Base-by-base conservation (phyloP, 2,888 invertebrate genomes). In the Acanthococcus lagerstroemiae region DNA sequence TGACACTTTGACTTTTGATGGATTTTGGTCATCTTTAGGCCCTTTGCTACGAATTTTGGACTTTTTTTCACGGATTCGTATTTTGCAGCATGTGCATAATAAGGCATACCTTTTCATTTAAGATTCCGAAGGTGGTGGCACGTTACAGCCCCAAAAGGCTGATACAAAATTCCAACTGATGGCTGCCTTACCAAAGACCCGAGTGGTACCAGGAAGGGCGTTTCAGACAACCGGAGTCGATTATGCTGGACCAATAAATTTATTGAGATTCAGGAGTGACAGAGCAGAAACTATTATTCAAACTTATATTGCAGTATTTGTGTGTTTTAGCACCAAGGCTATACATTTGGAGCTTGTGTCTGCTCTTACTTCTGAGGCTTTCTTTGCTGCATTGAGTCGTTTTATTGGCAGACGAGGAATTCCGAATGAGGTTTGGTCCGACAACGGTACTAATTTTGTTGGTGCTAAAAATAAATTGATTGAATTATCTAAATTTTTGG, bases 161-260 rank as follows among this genome's bases (percentile, higher is more conserved):
- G 17, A 48, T 9, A 19, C 37, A 37, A 9, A 37, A 19, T 15
- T n/a, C 12, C 70, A 71, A 44, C 6, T 70, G 12, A 74, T 73
- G 73, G 73, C 71, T n/a, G 60, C 71, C 48, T 67, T 74, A 52
- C 73, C 74, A 4, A 45, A 21, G 21, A 26, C 25, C 4, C 24
- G 71, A 46, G 69, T 70, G 2, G 60, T 44, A 4, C 68, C 70
- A 27, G 30, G 55, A 5, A 46, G 50, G n/a, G 60, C 69, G 3
- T 70, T 70, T 46, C 30, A 21, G 3, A 45, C 17, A 4, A 37
- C 54, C 4, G 70, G 69, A n/a, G 50, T 69, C 2, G 70, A 70
- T 25, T 68, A 61, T 54, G 67, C 67, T 9, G 70, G 68, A 1
- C 70, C 70, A 19, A n/a, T n/a, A n/a, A n/a, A n/a, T n/a, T n/a